Percentiles rank a stretch among this genome's conserved stretches.
Conservation (phyloP, 2,797 vertebrate genomes). For the Anguilla pacifica region DNA sequence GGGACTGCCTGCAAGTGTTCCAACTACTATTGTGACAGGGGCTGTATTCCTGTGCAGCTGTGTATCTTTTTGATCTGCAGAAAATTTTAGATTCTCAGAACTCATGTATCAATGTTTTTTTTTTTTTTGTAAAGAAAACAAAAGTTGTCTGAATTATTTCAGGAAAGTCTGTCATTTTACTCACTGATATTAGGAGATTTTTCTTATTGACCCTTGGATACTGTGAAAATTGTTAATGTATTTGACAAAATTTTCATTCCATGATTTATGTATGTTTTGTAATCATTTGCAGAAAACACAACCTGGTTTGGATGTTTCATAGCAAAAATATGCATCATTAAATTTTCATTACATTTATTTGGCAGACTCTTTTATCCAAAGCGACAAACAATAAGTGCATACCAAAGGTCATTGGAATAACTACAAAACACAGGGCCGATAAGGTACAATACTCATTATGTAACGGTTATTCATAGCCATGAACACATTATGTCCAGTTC, state of each 20-base stretch:
- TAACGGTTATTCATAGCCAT: too few species aligned
- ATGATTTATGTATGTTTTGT: not conserved
- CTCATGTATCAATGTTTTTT: not conserved
- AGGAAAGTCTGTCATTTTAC: not conserved
- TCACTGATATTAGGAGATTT: not conserved
- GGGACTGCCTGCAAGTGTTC: not conserved
- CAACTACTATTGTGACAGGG: not conserved
- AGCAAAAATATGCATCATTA: not conserved
- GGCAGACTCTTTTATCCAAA: too few species aligned
- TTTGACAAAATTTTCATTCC: not conserved
- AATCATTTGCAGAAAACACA: not conserved
- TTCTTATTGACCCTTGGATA: not conserved
- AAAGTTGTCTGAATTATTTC: not conserved
- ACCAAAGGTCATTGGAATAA: too few species aligned
- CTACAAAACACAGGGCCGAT: too few species aligned
- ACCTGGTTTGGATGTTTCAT: not conserved
- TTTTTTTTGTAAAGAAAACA: not conserved
- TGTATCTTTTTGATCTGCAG: not conserved
- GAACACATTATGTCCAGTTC: too few species aligned
- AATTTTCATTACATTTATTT: too few species aligned
- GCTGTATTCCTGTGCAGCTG: not conserved
- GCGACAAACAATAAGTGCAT: too few species aligned
- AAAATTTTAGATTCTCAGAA: not conserved
- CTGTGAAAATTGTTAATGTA: not conserved
- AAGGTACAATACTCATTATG: too few species aligned